Percentiles rank a stretch among this genome's conserved stretches.
Evolutionary conservation across 2,113 vertebrate species (phyloP).

Genomic region (Patagioenas fasciata): DNA sequence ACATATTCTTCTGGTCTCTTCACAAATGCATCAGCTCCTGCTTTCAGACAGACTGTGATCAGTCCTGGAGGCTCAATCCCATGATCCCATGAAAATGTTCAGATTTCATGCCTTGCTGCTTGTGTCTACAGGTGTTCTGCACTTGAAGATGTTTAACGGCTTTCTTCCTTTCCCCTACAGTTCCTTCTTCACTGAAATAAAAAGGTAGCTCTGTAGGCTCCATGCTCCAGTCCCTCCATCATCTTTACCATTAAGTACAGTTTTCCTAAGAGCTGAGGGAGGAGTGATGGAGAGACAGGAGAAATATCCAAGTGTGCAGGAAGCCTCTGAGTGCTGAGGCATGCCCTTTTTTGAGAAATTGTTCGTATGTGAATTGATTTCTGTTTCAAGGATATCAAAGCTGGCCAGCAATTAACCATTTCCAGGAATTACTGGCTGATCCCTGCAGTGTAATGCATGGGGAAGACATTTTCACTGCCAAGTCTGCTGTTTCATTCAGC

Average conservation of each 20-base stretch:
- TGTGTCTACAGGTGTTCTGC: neutral
- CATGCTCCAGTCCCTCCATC: neutral
- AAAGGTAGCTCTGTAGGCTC: neutral
- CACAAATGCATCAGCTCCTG: neutral
- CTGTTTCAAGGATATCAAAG: slow-evolving; percentile 23
- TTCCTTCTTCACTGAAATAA: neutral
- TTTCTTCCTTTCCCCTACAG: neutral
- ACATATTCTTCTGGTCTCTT: neutral
- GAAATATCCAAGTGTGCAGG: neutral
- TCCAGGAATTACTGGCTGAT: slow-evolving; percentile 28
- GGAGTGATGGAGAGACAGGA: neutral
- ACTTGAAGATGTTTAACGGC: neutral
- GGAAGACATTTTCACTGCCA: neutral
- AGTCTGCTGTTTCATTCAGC: neutral
- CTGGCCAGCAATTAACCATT: slow-evolving; percentile 30
- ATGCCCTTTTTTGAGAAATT: slow-evolving; percentile 6
- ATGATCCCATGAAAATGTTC: neutral
- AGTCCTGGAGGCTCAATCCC: neutral
- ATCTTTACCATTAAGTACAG: neutral
- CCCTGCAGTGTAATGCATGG: neutral
- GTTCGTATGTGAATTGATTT: slow-evolving; percentile 36
- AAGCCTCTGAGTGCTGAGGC: slow-evolving; percentile 10
- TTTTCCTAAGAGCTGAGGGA: neutral
- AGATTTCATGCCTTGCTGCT: neutral
- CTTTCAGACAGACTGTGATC: neutral